These are phyloP conservation scores for Podarcis muralis DNA, from an alignment of 2,113 vertebrate genomes.

Conservation along the genomic window DNA sequence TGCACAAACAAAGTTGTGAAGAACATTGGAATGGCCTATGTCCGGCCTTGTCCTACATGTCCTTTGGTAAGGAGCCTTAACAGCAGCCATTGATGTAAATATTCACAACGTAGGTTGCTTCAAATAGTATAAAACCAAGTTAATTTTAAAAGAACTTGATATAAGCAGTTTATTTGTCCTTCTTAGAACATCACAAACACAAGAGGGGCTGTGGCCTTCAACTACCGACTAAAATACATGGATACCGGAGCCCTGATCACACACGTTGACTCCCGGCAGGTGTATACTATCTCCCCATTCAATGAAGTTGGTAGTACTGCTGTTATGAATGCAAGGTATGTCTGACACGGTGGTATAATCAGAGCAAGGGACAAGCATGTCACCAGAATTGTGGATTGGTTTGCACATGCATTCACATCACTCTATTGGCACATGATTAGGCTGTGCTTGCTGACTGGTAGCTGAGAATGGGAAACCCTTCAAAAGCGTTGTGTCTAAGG, in stretches of 20 bases:
- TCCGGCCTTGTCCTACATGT: conserved; percentile 75
- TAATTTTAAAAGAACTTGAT: no score
- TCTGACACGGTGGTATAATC: accelerated
- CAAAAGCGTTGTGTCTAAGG: no score
- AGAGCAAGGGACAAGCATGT: neutral
- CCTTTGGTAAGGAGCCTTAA: conserved; percentile 63
- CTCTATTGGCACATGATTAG: neutral
- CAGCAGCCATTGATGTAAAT: accelerated
- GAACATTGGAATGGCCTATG: conserved; percentile 78
- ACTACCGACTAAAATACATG: conserved; percentile 77
- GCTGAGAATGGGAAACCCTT: neutral
- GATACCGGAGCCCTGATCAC: conserved; percentile 65
- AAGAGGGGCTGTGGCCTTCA: conserved; percentile 75
- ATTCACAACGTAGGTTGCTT: accelerated
- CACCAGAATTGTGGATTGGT: neutral
- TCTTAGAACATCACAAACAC: conserved; percentile 77
- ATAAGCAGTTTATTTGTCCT: conserved; percentile 1
- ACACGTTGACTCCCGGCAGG: conserved; percentile 72
- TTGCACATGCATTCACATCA: neutral
- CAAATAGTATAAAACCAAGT: neutral
- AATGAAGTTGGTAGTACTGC: conserved; percentile 74
- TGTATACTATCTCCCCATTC: conserved; percentile 82
- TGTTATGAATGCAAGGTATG: conserved; percentile 79
- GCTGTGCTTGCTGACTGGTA: neutral
- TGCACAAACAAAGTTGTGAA: conserved; percentile 80